Evolutionary conservation across 2,797 vertebrate species (phyloP).

Genomic region (Nannoperca australis): DNA sequence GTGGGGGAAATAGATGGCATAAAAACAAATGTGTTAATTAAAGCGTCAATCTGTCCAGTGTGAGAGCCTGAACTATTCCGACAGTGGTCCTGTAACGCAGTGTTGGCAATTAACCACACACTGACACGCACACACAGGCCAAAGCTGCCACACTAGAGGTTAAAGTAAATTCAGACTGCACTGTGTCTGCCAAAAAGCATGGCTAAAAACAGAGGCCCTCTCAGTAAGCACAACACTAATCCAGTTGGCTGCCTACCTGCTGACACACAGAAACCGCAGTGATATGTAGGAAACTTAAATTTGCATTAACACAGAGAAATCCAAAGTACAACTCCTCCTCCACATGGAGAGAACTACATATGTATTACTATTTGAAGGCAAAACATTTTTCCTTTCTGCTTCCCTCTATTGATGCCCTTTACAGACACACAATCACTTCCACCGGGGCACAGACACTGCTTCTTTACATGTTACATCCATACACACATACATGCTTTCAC

Average conservation of each 20-base stretch:
- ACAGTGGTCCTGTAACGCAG: constrained; percentile 29
- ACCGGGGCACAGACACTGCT: background rate
- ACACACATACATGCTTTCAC: background rate
- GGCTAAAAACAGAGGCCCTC: constrained; percentile 57
- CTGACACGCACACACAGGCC: constrained; percentile 32
- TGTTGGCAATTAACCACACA: constrained; percentile 48
- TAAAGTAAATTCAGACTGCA: constrained; percentile 56
- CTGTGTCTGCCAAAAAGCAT: constrained; percentile 58
- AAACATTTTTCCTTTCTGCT: background rate
- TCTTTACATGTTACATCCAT: background rate
- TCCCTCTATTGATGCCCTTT: background rate
- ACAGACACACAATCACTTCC: background rate
- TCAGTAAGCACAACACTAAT: constrained; percentile 42
- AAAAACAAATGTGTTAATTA: constrained; percentile 39
- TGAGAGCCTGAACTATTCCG: constrained; percentile 22
- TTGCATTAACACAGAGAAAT: constrained; percentile 2
- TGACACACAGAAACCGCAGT: constrained; percentile 34
- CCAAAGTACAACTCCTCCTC: background rate
- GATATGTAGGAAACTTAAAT: constrained; percentile 10
- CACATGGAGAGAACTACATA: background rate
- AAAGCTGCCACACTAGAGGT: constrained; percentile 39
- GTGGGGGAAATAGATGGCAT: constrained; percentile 4
- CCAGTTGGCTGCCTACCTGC: constrained; percentile 51
- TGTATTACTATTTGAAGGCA: background rate
- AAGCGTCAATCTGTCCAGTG: constrained; percentile 24